Conservation (phyloP, 1,140 invertebrate species). For the Drosophila nigrodunni region DNA sequence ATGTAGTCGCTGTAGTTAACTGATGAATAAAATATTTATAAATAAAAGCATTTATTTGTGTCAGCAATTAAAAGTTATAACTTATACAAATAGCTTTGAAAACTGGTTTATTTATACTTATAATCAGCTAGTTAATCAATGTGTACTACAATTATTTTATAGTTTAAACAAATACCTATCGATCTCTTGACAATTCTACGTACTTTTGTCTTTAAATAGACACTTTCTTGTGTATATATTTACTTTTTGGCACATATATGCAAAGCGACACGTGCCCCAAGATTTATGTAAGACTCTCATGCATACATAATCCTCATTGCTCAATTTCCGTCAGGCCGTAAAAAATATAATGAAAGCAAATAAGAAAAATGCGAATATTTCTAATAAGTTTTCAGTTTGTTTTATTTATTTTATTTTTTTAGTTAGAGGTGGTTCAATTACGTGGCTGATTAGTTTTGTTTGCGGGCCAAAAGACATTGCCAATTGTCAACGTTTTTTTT, state of each 20-base stretch:
- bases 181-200: too few relatives aligned
- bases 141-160: too few relatives aligned
- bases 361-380: not conserved
- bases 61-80: too few relatives aligned
- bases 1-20: not conserved
- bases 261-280: conserved; percentile 45
- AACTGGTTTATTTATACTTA: too few relatives aligned
- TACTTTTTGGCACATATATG: conserved; percentile 23
- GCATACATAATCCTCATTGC: conserved; percentile 17
- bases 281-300: conserved; percentile 50
- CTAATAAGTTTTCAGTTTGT: conserved; percentile 4
- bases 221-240: not conserved
- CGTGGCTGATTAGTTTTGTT: conserved; percentile 69
- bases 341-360: not conserved
- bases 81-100: too few relatives aligned
- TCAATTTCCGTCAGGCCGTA: conserved; percentile 30
- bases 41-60: not conserved
- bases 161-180: too few relatives aligned
- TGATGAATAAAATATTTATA: conserved; percentile 11
- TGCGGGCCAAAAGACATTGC: conserved; percentile 28
- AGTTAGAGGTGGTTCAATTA: conserved; percentile 54
- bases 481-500: conserved; percentile 47
- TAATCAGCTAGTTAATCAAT: too few relatives aligned
- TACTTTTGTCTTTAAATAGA: not conserved
- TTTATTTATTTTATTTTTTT: too few relatives aligned